Percentiles rank a stretch among this genome's conserved stretches.
Conservation (phyloP, 2,797 vertebrate genomes). For the Gallirallus australis region DNA sequence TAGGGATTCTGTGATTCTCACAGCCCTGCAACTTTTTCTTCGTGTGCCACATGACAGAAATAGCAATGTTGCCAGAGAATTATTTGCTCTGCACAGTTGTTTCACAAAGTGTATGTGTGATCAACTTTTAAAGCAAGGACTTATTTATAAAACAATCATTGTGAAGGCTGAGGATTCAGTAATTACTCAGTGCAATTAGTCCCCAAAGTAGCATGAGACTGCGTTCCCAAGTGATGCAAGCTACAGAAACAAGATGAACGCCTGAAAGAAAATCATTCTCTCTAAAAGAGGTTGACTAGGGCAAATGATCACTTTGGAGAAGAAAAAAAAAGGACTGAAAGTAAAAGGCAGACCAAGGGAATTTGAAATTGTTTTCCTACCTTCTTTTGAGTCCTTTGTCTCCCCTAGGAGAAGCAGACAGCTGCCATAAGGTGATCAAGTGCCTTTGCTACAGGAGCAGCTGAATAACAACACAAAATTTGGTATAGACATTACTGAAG, state of each 20-base stretch:
- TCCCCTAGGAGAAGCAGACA: background rate
- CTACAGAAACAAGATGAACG: background rate
- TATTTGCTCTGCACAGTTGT: background rate
- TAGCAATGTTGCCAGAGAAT: background rate
- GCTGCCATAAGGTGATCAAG: background rate
- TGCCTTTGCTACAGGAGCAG: background rate
- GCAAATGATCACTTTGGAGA: background rate
- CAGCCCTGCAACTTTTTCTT: accelerated
- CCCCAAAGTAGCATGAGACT: background rate
- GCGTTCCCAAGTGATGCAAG: background rate
- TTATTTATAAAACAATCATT: conserved; percentile 11
- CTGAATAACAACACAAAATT: background rate
- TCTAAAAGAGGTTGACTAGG: background rate
- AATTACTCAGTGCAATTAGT: conserved; percentile 11
- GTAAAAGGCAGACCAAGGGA: background rate
- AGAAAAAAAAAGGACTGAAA: background rate
- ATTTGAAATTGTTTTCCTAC: background rate
- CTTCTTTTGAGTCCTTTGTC: background rate
- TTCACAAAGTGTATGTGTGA: background rate
- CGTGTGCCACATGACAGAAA: background rate
- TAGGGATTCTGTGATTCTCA: background rate
- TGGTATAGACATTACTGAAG: background rate
- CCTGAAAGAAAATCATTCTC: background rate
- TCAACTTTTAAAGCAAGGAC: background rate
- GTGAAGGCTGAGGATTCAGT: background rate